Evolutionary conservation across 1,140 invertebrate genomes (phyloP).

Genomic region (Manduca sexta): DNA sequence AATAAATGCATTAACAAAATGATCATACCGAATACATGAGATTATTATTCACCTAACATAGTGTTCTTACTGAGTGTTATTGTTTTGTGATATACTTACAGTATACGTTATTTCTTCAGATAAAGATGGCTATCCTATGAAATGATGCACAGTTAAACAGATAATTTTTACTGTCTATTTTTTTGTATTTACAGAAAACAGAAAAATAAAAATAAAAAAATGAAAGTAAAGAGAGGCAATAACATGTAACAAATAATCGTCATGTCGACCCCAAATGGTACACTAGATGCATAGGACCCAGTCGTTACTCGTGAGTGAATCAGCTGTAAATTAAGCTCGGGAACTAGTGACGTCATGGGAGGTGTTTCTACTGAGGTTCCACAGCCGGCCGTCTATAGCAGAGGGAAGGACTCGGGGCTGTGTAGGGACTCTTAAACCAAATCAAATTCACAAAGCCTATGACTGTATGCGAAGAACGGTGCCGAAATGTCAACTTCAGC

Average conservation of each 20-base stretch:
- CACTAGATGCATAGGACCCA: too few relatives aligned
- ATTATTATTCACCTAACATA: conserved; percentile 68
- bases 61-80: conserved; percentile 70
- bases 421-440: conserved; percentile 17
- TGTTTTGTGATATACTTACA: conserved; percentile 77
- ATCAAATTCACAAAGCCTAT: conserved; percentile 11
- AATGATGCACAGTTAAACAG: conserved; percentile 79
- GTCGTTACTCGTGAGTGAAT: background rate
- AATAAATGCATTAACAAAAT: conserved; percentile 47
- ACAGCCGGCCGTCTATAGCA: conserved; percentile 5
- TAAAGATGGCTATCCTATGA: conserved; percentile 78
- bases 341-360: background rate
- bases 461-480: conserved; percentile 25
- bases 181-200: conserved; percentile 68
- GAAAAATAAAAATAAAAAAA: conserved; percentile 46
- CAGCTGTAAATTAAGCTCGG: background rate
- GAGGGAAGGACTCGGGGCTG: conserved; percentile 10
- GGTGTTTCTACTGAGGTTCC: background rate
- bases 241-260: background rate
- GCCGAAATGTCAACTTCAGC: conserved; percentile 15
- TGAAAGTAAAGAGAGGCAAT: conserved; percentile 16
- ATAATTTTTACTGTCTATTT: conserved; percentile 75
- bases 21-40: conserved; percentile 37
- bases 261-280: too few relatives aligned
- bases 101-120: conserved; percentile 74